Evolutionary conservation across 2,888 invertebrate species (phyloP).

Genomic region (Rosalia funebris): DNA sequence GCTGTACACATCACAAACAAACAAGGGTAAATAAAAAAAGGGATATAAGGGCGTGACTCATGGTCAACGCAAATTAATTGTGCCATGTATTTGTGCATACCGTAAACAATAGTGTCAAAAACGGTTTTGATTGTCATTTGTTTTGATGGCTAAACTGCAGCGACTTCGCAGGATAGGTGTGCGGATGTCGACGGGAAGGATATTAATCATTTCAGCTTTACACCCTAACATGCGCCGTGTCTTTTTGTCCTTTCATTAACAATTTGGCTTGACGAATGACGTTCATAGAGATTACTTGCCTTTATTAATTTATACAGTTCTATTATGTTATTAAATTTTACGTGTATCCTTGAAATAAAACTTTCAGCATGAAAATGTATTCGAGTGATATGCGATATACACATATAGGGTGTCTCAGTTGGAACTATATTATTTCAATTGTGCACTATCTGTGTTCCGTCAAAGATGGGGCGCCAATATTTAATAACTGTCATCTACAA

Average conservation of each 20-base stretch:
- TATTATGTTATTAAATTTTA: not conserved
- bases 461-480: too few species aligned
- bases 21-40: not conserved
- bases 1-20: too few species aligned
- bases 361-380: too few species aligned
- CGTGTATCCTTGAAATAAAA: too few species aligned
- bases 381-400: too few species aligned
- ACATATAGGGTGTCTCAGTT: too few species aligned
- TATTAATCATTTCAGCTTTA: slow-evolving; percentile 17
- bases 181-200: not conserved
- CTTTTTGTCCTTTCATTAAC: slow-evolving; percentile 40
- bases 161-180: slow-evolving; percentile 3
- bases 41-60: not conserved
- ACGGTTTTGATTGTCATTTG: slow-evolving; percentile 16
- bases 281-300: slow-evolving; percentile 30
- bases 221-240: slow-evolving; percentile 14
- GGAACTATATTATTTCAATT: too few species aligned
- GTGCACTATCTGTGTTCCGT: too few species aligned
- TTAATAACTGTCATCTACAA: too few species aligned
- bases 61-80: slow-evolving; percentile 3
- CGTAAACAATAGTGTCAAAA: slow-evolving; percentile 5
- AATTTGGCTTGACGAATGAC: slow-evolving; percentile 37
- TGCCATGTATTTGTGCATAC: not conserved
- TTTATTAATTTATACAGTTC: slow-evolving; percentile 32
- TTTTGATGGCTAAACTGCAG: slow-evolving; percentile 18